Evolutionary conservation across 2,797 vertebrate genomes (phyloP), one percentile per base, ranked within the genome.

Genomic region (Notolepis coatsorum): DNA sequence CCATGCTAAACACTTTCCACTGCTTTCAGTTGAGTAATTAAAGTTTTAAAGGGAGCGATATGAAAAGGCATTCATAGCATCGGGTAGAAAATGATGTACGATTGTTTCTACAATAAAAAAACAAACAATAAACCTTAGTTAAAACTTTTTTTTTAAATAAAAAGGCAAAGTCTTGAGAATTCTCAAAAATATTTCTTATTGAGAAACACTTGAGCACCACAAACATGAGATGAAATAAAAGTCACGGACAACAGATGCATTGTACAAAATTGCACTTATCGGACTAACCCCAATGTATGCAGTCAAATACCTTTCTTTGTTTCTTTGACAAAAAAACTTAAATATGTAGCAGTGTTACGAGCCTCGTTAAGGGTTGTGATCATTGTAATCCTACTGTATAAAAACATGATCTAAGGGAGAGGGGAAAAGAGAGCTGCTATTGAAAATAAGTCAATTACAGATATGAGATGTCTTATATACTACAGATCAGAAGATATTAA

Each of bases 11-110:
- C 41, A 57, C 53, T 61, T 55, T 41, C 31, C 60, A 41, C 37
- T 60, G 28, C 57, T 66, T 51, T 4, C 23, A 55, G 52, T 68
- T 71, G 41, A 48, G 47, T 46, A 45, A 23, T 28, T 27, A 39
- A 30, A 25, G 25, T 12, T 56, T 53, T 33, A 62, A 68, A 65
- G 41, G 51, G 52, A 52, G 23, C 23, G 13, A 54, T 52, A 42
- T 24, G 25, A 39, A 71, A 76, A 67, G 45, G 65, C 58, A 49
- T 63, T 30, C 15, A 23, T 51, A 62, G 39, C 13, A 53, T 6
- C 31, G 52, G 43, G 13, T 67, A 63, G 20, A 75, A 72, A 67
- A 64, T 17, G 0, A 38, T 38, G 23, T 2, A 38, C 20, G 53
- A 38, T 12, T 46, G 53, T 31, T 1, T 6, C 23, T 49, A 30